Percentiles rank a stretch among this genome's conserved stretches.
Evolutionary conservation across 1,140 invertebrate genomes (phyloP).

Genomic region (Riptortus pedestris): DNA sequence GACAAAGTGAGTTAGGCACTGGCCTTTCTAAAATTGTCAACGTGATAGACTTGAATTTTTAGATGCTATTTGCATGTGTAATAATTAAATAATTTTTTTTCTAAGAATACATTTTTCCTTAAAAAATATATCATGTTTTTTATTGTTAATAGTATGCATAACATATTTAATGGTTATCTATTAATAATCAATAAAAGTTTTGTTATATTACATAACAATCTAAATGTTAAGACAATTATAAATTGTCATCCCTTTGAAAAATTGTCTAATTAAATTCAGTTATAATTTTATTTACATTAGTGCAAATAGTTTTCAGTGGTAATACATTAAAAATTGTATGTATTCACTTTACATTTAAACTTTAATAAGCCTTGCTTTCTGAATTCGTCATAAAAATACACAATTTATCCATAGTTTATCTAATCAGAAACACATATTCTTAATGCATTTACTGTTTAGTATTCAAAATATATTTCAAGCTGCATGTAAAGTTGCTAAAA

Average conservation of each 20-base stretch:
- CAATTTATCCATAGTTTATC: conserved; percentile 1
- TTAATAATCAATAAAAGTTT: too few relatives aligned
- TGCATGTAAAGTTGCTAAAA: conserved; percentile 13
- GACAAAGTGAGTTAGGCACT: background rate
- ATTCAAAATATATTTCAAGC: conserved; percentile 4
- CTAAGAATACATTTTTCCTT: background rate
- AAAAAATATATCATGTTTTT: background rate
- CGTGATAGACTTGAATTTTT: conserved; percentile 10
- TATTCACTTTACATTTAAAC: background rate
- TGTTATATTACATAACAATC: too few relatives aligned
- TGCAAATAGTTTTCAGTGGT: too few relatives aligned
- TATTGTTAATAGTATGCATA: too few relatives aligned
- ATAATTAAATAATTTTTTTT: background rate
- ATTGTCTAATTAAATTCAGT: too few relatives aligned
- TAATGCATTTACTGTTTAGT: background rate
- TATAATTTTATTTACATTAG: too few relatives aligned
- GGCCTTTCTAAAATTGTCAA: background rate
- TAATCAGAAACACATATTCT: conserved; percentile 3
- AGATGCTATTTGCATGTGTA: conserved; percentile 9
- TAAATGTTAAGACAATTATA: too few relatives aligned
- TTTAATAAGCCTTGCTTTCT: background rate
- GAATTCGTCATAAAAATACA: background rate
- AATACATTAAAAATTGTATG: too few relatives aligned
- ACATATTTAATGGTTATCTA: too few relatives aligned
- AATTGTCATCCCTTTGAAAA: too few relatives aligned